Percentiles rank a stretch among this genome's conserved stretches.
phyloP scores from a whole-genome alignment of 2,888 invertebrate genomes.

The Cerastis rubricosa region DNA sequence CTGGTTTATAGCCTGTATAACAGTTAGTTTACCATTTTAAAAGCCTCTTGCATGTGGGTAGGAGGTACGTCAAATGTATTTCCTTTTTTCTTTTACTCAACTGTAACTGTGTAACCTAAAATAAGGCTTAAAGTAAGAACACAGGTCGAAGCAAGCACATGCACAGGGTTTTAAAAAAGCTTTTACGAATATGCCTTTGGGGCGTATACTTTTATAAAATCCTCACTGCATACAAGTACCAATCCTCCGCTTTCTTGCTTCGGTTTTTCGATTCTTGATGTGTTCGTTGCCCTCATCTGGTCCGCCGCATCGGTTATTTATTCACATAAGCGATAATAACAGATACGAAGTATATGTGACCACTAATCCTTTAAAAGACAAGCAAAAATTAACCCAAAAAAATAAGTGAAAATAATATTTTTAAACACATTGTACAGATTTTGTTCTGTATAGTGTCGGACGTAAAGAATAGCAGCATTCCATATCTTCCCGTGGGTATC shows the following conservation, averaged over 20 bases:
- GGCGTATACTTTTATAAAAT: background rate
- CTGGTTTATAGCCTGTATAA: conserved; percentile 27
- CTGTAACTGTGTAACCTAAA: background rate
- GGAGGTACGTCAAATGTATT: background rate
- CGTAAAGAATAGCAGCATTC: too few relatives aligned
- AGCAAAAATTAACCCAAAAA: too few relatives aligned
- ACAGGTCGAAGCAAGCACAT: background rate
- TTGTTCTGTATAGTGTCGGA: too few relatives aligned
- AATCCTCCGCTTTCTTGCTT: too few relatives aligned
- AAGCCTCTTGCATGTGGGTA: background rate
- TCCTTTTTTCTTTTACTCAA: background rate
- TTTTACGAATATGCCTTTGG: background rate
- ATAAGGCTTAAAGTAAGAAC: background rate
- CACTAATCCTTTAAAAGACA: background rate
- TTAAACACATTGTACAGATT: background rate
- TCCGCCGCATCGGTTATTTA: too few relatives aligned
- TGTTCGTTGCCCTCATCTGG: too few relatives aligned
- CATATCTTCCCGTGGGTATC: too few relatives aligned
- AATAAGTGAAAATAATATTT: background rate
- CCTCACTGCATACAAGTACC: background rate
- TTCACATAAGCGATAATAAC: background rate
- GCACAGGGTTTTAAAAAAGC: background rate
- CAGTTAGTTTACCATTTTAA: conserved; percentile 9
- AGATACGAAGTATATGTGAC: background rate
- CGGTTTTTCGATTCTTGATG: too few relatives aligned